These are phyloP conservation scores for Melanotaenia boesemani DNA, from an alignment of 2,797 vertebrate genomes.

Conservation along the genomic window DNA sequence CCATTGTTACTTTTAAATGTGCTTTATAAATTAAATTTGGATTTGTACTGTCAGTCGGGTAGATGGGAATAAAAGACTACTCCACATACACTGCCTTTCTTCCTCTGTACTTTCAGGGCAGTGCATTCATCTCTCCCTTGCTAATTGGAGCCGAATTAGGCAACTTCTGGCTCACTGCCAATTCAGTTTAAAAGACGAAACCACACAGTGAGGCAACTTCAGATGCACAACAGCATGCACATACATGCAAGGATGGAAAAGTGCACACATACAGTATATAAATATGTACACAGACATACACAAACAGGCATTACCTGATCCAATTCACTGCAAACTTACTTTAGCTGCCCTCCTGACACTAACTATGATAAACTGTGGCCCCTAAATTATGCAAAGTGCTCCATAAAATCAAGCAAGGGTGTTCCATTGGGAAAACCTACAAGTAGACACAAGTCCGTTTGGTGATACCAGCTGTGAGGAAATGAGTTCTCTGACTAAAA, in stretches of 20 bases:
- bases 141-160: conserved; percentile 75
- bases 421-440: background rate
- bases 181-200: conserved; percentile 35
- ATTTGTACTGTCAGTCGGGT: conserved; percentile 1
- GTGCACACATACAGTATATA: conserved; percentile 1
- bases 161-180: conserved; percentile 55
- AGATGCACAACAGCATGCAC: conserved; percentile 2
- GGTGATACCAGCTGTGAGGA: background rate
- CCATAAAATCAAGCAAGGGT: background rate
- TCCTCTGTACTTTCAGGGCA: conserved; percentile 29
- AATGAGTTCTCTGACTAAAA: background rate
- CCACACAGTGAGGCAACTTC: conserved; percentile 35
- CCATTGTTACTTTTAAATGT: too few species aligned
- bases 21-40: too few species aligned
- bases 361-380: conserved; percentile 57
- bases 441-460: background rate
- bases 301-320: conserved; percentile 30
- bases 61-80: conserved; percentile 33
- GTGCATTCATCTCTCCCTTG: conserved; percentile 52
- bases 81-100: conserved; percentile 10
- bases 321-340: conserved; percentile 45
- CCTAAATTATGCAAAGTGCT: conserved; percentile 31
- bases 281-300: conserved; percentile 19
- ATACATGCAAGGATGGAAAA: conserved; percentile 9
- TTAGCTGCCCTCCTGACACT: conserved; percentile 65